Percentiles rank a stretch among this genome's conserved stretches.
Conservation (phyloP, 2,888 invertebrate genomes). For the Linnaemya tessellans region DNA sequence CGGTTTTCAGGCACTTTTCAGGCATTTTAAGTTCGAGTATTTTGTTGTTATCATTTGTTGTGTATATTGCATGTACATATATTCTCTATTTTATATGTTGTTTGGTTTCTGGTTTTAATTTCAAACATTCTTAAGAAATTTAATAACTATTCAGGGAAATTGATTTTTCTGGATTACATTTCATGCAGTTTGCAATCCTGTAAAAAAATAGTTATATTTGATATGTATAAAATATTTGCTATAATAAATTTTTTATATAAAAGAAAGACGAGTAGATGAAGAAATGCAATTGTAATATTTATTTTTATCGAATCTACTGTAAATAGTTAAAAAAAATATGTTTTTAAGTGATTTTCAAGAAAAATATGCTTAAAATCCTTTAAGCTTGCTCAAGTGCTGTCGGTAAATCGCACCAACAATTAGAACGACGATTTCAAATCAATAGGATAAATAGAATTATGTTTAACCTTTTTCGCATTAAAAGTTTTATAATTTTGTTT, state of each 20-base stretch:
- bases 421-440: no score
- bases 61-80: constrained; percentile 4
- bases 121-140: constrained; percentile 62
- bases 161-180: constrained; percentile 82
- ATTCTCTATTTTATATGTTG: constrained; percentile 10
- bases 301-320: not conserved
- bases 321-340: not conserved
- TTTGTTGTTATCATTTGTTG: constrained; percentile 24
- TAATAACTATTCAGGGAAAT: constrained; percentile 80
- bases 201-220: constrained; percentile 74
- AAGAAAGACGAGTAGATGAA: not conserved
- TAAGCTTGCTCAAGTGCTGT: no score
- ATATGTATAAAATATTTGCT: constrained; percentile 17
- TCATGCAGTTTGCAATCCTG: constrained; percentile 82
- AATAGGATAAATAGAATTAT: no score
- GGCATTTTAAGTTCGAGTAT: constrained; percentile 64
- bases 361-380: not conserved
- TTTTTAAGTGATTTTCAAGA: no score
- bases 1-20: constrained; percentile 74
- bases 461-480: no score
- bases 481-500: no score
- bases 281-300: not conserved
- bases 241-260: not conserved
- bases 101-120: constrained; percentile 35
- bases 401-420: no score